phyloP scores from a whole-genome alignment of 92 coral and sea anemone genomes.

The Palythoa grandiflora region DNA sequence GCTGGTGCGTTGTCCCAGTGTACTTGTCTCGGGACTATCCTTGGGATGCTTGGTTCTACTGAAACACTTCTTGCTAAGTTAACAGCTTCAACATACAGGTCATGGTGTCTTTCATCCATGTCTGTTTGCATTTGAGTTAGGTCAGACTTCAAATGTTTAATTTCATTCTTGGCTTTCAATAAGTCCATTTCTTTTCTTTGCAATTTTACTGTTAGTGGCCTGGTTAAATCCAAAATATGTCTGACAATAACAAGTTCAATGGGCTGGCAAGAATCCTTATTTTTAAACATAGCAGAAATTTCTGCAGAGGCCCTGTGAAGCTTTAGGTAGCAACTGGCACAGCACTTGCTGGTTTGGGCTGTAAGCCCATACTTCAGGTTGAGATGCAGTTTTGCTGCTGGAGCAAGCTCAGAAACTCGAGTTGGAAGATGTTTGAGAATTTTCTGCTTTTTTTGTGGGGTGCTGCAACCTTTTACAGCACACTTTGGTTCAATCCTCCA shows the following conservation, averaged over 20 bases:
- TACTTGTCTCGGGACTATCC: conserved; percentile 6
- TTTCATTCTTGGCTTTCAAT: conserved; percentile 42
- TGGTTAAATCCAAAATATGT: neutral
- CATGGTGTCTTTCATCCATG: conserved; percentile 27
- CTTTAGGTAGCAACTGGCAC: no score
- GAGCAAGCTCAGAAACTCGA: no score
- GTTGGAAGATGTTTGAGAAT: no score
- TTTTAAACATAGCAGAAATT: no score
- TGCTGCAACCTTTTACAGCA: no score
- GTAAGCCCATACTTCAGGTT: no score
- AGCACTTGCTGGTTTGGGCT: no score
- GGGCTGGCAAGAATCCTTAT: no score
- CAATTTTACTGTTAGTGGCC: neutral
- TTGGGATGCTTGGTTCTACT: neutral
- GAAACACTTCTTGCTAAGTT: conserved; percentile 13
- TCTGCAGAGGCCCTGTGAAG: no score
- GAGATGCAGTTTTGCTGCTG: no score
- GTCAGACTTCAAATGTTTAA: conserved; percentile 32
- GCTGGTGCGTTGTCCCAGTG: conserved; percentile 36
- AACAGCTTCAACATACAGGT: conserved; percentile 41
- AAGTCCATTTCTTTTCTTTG: conserved; percentile 31
- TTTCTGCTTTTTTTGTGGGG: no score
- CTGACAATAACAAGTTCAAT: neutral
- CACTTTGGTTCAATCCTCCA: no score
- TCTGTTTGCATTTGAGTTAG: conserved; percentile 33